Conservation (phyloP, 2,113 vertebrate species). For the Xenopus laevis region DNA sequence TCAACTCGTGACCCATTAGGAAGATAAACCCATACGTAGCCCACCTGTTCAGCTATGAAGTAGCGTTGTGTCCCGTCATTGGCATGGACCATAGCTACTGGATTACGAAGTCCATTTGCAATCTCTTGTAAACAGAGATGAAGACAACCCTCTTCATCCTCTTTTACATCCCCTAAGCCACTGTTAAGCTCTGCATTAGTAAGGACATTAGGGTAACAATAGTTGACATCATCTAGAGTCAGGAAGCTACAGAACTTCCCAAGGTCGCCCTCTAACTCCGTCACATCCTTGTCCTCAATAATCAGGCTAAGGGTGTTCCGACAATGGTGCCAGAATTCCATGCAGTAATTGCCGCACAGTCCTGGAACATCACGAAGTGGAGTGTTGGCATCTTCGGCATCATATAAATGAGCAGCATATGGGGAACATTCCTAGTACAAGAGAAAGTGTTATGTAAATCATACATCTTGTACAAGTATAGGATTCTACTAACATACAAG, state of each 20-base stretch:
- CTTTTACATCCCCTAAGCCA: conserved; percentile 64
- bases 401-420: conserved; percentile 73
- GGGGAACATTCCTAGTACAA: conserved; percentile 71
- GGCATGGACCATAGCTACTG: conserved; percentile 75
- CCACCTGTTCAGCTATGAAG: conserved; percentile 76
- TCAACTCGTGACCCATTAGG: conserved; percentile 69
- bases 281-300: conserved; percentile 55
- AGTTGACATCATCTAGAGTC: conserved; percentile 70
- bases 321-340: conserved; percentile 67
- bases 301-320: conserved; percentile 69
- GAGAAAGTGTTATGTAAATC: background rate
- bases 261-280: conserved; percentile 61
- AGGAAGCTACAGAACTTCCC: conserved; percentile 65
- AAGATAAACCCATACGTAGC: conserved; percentile 73
- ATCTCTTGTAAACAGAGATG: conserved; percentile 73
- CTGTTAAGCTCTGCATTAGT: conserved; percentile 62
- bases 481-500: background rate
- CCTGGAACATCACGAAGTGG: conserved; percentile 69
- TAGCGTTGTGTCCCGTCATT: conserved; percentile 73
- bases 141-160: conserved; percentile 66
- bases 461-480: background rate
- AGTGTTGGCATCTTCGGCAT: conserved; percentile 74
- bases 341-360: conserved; percentile 69
- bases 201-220: conserved; percentile 74
- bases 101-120: conserved; percentile 73